These are phyloP conservation scores for Phyllotreta cruciferae DNA, from an alignment of 2,888 invertebrate species.

Conservation along the genomic window DNA sequence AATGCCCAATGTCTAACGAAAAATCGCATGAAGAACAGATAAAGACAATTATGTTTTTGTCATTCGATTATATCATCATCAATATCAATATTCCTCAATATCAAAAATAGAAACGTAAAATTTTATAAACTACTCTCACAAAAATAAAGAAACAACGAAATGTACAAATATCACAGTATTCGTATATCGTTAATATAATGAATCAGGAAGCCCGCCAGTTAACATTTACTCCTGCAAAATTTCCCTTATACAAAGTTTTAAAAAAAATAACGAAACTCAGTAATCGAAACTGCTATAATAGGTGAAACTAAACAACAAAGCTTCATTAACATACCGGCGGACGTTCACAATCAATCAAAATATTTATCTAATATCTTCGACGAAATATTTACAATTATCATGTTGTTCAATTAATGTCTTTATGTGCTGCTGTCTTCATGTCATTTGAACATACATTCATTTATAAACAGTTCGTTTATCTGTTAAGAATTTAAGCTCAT, in stretches of 20 bases:
- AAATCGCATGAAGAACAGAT: slow-evolving; percentile 42
- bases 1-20: slow-evolving; percentile 44
- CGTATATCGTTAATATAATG: slow-evolving; percentile 47
- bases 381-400: slow-evolving; percentile 30
- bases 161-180: slow-evolving; percentile 59
- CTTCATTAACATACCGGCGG: slow-evolving; percentile 6
- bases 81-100: slow-evolving; percentile 44
- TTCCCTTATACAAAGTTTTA: too few relatives aligned
- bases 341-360: slow-evolving; percentile 18
- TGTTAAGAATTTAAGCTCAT: slow-evolving; percentile 19
- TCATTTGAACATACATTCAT: slow-evolving; percentile 33
- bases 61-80: slow-evolving; percentile 30
- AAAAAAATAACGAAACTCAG: too few relatives aligned
- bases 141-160: slow-evolving; percentile 52
- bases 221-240: slow-evolving; percentile 11
- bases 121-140: slow-evolving; percentile 47
- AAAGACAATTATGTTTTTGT: slow-evolving; percentile 38
- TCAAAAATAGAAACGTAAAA: slow-evolving; percentile 50
- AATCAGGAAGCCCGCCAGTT: neutral
- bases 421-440: slow-evolving; percentile 40
- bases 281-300: too few relatives aligned
- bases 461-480: slow-evolving; percentile 18
- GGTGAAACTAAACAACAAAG: neutral
- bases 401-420: slow-evolving; percentile 39
- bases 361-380: slow-evolving; percentile 22